Evolutionary conservation across 2,888 invertebrate species (phyloP).

Genomic region (Cryptus armator): DNA sequence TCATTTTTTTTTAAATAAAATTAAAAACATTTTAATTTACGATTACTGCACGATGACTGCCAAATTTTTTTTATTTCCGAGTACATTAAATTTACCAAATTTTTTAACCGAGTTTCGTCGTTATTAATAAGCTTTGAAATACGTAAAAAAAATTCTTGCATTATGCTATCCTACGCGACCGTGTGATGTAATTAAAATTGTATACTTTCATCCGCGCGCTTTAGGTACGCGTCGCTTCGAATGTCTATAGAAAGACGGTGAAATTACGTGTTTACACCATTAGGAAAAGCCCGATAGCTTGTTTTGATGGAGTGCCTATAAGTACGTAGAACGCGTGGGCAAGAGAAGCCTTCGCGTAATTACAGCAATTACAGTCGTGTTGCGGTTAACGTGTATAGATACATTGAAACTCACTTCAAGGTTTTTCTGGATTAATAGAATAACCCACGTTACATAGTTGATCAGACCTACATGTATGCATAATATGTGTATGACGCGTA

Average conservation of each 20-base stretch:
- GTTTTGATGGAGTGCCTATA: not conserved
- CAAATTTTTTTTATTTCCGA: too few species aligned
- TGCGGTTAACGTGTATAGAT: not conserved
- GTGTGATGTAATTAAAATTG: not conserved
- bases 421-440: not conserved
- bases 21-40: too few species aligned
- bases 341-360: not conserved
- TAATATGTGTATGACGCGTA: not conserved
- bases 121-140: not conserved
- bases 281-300: not conserved
- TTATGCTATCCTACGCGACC: not conserved
- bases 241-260: not conserved
- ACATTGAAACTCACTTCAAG: not conserved
- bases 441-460: not conserved
- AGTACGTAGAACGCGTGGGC: not conserved
- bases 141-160: not conserved
- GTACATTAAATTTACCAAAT: too few species aligned
- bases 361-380: slow-evolving; percentile 1
- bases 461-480: not conserved
- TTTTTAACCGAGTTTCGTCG: not conserved
- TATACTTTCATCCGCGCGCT: not conserved
- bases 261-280: slow-evolving; percentile 1
- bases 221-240: not conserved
- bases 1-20: too few species aligned
- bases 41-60: too few species aligned